Evolutionary conservation across 2,797 vertebrate species (phyloP).

Genomic region (Atherinosoma microstoma): DNA sequence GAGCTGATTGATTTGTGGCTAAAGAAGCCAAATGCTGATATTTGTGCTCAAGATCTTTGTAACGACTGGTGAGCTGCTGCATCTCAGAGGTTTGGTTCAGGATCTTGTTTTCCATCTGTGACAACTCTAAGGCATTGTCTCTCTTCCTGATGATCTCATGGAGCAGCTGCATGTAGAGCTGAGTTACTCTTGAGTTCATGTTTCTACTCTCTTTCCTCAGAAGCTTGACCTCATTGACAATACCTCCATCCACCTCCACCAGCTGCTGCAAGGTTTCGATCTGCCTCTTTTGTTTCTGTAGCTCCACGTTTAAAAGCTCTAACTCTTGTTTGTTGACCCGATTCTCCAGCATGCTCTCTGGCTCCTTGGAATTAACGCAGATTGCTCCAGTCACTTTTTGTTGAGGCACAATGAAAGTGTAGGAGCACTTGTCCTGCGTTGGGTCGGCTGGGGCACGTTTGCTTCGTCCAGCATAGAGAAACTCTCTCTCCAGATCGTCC

Average conservation of each 20-base stretch:
- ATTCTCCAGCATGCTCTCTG: slow-evolving; percentile 91
- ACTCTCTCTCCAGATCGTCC: slow-evolving; percentile 85
- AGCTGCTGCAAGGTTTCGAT: slow-evolving; percentile 96
- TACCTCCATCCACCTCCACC: slow-evolving; percentile 97
- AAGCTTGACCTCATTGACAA: slow-evolving; percentile 97
- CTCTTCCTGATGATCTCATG: slow-evolving; percentile 98
- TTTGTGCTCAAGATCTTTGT: slow-evolving; percentile 97
- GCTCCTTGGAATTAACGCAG: slow-evolving; percentile 96
- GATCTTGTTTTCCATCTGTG: slow-evolving; percentile 96
- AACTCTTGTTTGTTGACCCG: slow-evolving; percentile 95
- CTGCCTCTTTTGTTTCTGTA: slow-evolving; percentile 97
- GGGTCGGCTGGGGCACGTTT: slow-evolving; percentile 79
- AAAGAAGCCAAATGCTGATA: slow-evolving; percentile 94
- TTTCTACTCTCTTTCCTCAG: slow-evolving; percentile 97
- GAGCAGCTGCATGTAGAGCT: slow-evolving; percentile 98
- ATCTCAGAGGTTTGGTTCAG: slow-evolving; percentile 98
- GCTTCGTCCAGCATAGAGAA: slow-evolving; percentile 88
- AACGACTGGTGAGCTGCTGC: slow-evolving; percentile 93
- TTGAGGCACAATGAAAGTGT: slow-evolving; percentile 98
- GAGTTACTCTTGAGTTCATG: slow-evolving; percentile 98
- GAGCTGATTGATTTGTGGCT: slow-evolving; percentile 93
- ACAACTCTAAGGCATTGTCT: slow-evolving; percentile 95
- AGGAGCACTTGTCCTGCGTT: slow-evolving; percentile 92
- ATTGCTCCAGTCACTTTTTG: slow-evolving; percentile 97
- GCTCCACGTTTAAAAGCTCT: slow-evolving; percentile 93